Conservation (phyloP, 2,797 vertebrate species). For the Enteromius argenteus region DNA sequence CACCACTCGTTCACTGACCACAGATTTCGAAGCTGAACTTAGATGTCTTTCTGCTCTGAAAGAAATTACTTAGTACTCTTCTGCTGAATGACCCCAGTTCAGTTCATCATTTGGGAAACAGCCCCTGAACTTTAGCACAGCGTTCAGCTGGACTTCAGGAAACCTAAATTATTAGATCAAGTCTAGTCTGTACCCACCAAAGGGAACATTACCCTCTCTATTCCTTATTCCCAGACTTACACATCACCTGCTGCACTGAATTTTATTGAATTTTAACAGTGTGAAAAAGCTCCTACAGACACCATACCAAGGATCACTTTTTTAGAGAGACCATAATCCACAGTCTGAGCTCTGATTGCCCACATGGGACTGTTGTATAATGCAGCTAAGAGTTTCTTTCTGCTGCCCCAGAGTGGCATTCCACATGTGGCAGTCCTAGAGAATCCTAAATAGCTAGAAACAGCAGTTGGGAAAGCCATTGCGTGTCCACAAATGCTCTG, state of each 20-base stretch:
- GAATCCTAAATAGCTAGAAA: constrained; percentile 69
- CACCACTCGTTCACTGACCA: neutral
- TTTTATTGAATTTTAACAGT: constrained; percentile 46
- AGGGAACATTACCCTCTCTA: constrained; percentile 41
- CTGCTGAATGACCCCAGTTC: neutral
- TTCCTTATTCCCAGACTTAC: constrained; percentile 45
- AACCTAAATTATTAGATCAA: constrained; percentile 23
- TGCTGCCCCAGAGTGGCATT: constrained; percentile 72
- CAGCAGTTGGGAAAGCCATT: constrained; percentile 57
- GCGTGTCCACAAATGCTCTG: constrained; percentile 61
- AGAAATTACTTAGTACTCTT: neutral
- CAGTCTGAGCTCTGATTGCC: constrained; percentile 50
- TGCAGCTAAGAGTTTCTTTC: constrained; percentile 77
- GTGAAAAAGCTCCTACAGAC: constrained; percentile 51
- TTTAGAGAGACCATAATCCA: constrained; percentile 76
- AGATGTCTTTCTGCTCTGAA: neutral
- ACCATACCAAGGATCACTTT: constrained; percentile 59
- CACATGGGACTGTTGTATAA: constrained; percentile 74
- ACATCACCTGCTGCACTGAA: constrained; percentile 48
- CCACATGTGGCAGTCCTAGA: constrained; percentile 66
- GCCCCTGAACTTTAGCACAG: neutral
- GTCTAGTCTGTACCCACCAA: constrained; percentile 22
- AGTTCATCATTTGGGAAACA: constrained; percentile 17
- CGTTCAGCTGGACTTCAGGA: constrained; percentile 11
- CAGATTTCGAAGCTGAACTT: neutral